Conservation (phyloP, 2,113 vertebrate species). For the Ceratotherium simum region DNA sequence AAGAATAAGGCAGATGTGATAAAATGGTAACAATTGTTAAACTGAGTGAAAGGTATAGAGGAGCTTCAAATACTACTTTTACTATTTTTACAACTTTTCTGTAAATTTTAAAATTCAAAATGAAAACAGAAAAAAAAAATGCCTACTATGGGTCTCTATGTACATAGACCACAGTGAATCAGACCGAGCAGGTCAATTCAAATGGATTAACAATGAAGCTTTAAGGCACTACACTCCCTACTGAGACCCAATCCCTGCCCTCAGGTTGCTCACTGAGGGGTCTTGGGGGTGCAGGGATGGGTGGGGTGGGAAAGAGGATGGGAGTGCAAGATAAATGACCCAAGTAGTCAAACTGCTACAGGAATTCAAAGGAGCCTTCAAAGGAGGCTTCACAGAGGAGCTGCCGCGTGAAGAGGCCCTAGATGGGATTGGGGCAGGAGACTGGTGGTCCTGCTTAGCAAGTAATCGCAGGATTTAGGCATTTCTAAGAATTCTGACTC, state of each 20-base stretch:
- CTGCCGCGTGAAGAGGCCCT: neutral
- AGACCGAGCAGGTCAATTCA: neutral
- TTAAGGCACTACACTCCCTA: rapidly evolving
- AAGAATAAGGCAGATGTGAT: neutral
- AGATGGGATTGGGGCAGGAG: neutral
- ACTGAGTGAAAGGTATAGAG: neutral
- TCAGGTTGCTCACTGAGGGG: neutral
- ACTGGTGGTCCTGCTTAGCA: neutral
- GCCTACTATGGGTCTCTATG: neutral
- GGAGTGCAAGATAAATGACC: neutral
- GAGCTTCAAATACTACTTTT: neutral
- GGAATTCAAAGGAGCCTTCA: neutral
- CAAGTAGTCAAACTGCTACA: neutral
- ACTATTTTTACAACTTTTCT: neutral
- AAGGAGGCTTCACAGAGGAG: neutral
- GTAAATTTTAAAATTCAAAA: slow-evolving; percentile 23
- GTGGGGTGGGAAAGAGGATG: too few relatives aligned
- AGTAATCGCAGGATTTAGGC: neutral
- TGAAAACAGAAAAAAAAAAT: neutral
- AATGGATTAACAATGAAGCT: neutral
- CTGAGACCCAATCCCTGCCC: neutral
- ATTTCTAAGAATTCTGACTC: neutral
- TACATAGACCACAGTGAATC: neutral
- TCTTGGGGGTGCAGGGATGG: rapidly evolving
- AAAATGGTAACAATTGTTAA: neutral